Evolutionary conservation across 2,888 invertebrate species (phyloP).

Genomic region (Apamea crenata): DNA sequence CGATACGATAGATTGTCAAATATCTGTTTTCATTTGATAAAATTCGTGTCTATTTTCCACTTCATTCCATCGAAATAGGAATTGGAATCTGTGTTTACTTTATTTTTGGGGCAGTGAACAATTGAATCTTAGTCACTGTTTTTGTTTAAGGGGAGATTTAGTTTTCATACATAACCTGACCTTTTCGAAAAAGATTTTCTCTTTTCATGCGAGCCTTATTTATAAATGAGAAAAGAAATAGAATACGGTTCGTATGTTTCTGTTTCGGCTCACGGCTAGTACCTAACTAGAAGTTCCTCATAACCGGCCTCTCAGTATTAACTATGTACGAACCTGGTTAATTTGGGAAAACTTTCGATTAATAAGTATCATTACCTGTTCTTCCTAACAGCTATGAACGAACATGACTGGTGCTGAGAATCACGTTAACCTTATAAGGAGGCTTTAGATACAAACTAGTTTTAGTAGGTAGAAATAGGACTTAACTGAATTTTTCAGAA

Average conservation of each 20-base stretch:
- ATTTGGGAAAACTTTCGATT: conserved; percentile 19
- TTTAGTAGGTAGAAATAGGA: not conserved
- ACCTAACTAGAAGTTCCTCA: conserved; percentile 15
- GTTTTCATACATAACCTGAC: not conserved
- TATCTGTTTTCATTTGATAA: not conserved
- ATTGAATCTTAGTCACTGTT: not conserved
- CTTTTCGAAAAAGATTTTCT: not conserved
- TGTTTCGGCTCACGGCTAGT: not conserved
- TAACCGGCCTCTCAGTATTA: conserved; percentile 8
- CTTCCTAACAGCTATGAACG: not conserved
- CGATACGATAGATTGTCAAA: not conserved
- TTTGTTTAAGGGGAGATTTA: not conserved
- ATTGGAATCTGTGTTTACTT: not conserved
- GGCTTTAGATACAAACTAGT: not conserved
- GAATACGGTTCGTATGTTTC: not conserved
- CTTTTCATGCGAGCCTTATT: not conserved
- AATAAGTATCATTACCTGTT: conserved; percentile 7
- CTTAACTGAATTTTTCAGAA: not conserved
- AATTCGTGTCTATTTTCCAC: not conserved
- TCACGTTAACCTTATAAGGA: not conserved
- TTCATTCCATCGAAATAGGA: not conserved
- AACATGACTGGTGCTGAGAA: not conserved
- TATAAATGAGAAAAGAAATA: not conserved
- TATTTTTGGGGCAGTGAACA: not conserved
- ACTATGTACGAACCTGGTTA: conserved; percentile 13